These are phyloP conservation scores for Harpalus rufipes DNA, from an alignment of 2,888 invertebrate genomes.

Conservation along the genomic window DNA sequence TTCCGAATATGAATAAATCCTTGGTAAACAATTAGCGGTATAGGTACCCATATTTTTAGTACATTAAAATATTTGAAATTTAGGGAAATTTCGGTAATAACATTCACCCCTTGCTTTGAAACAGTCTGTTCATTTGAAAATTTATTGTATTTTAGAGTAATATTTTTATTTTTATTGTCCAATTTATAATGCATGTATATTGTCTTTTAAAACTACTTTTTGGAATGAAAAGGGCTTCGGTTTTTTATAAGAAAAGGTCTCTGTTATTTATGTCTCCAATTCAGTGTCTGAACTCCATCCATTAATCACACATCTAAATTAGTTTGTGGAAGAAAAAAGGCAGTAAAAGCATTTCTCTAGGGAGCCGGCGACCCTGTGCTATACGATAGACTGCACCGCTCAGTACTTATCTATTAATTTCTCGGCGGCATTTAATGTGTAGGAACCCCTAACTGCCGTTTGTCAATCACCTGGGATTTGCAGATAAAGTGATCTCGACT, in stretches of 20 bases:
- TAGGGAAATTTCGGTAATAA: too few species aligned
- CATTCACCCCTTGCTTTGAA: too few species aligned
- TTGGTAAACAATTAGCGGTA: too few species aligned
- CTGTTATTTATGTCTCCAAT: conserved; percentile 8
- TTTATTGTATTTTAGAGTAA: too few species aligned
- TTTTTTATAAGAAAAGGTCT: neutral
- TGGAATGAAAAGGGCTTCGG: neutral
- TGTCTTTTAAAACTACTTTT: neutral
- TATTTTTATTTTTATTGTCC: too few species aligned
- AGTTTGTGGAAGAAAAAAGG: conserved; percentile 5
- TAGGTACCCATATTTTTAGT: too few species aligned
- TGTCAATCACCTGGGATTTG: conserved; percentile 65
- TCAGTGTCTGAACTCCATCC: conserved; percentile 2
- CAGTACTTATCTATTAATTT: conserved; percentile 63
- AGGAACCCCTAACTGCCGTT: conserved; percentile 54
- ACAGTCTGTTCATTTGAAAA: too few species aligned
- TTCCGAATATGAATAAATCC: too few species aligned
- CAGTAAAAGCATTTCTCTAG: neutral
- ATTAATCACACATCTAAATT: conserved; percentile 6
- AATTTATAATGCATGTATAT: too few species aligned
- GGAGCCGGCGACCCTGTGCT: neutral
- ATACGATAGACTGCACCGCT: neutral
- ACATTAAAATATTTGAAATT: too few species aligned
- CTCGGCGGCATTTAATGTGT: conserved; percentile 49
- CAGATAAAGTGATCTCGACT: conserved; percentile 63